These are phyloP conservation scores for Thryonomys swinderianus DNA, from an alignment of 2,113 vertebrate species.

Conservation along the genomic window DNA sequence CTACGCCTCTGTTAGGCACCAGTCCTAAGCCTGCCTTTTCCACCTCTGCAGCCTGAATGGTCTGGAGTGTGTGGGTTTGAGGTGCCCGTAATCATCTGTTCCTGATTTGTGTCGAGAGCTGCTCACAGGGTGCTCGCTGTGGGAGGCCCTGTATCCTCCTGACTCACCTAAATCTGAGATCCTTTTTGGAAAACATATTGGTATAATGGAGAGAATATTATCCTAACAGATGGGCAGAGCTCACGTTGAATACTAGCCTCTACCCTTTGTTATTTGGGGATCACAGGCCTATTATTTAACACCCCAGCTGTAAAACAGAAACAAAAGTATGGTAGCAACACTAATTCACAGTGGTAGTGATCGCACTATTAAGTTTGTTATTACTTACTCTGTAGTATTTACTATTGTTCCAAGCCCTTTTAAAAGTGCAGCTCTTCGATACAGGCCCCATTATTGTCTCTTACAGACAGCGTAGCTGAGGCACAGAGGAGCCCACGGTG, in stretches of 20 bases:
- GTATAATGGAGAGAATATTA: not conserved
- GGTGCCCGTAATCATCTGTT: not conserved
- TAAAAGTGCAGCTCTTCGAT: not conserved
- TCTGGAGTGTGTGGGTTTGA: not conserved
- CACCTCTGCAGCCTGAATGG: not conserved
- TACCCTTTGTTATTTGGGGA: not conserved
- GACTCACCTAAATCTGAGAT: not conserved
- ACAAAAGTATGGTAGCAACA: not conserved
- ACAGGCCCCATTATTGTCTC: not conserved
- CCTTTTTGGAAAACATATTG: not conserved
- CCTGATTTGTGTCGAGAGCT: not conserved
- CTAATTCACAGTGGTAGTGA: not conserved
- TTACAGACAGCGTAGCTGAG: not conserved
- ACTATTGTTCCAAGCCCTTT: not conserved
- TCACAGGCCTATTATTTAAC: not conserved
- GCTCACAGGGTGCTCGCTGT: not conserved
- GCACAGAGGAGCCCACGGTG: not conserved
- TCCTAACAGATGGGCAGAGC: not conserved
- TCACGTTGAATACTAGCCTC: not conserved
- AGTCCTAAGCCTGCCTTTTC: fast-evolving
- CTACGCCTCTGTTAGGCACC: not conserved
- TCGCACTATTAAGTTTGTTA: not conserved
- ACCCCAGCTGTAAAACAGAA: not conserved
- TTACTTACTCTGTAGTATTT: not conserved
- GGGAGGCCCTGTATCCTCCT: not conserved